phyloP scores from a whole-genome alignment of 2,888 invertebrate species.

The Mythimna ferrago region DNA sequence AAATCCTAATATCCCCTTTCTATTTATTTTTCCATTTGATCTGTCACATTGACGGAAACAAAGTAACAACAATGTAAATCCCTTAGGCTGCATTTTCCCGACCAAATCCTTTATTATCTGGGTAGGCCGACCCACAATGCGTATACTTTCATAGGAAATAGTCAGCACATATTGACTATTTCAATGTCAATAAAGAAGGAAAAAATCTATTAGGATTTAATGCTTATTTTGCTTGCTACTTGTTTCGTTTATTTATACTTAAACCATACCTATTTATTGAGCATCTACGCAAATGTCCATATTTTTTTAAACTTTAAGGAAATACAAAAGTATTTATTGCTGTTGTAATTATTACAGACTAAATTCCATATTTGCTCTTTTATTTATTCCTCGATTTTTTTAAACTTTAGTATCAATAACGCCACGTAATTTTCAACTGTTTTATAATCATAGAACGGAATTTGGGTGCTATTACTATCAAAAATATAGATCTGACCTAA shows the following conservation, averaged over 20 bases:
- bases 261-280: no score
- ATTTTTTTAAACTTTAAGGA: background rate
- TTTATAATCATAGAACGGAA: no score
- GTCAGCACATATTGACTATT: background rate
- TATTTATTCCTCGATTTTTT: no score
- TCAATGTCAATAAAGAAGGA: background rate
- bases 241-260: background rate
- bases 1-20: background rate
- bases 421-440: no score
- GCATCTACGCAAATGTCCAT: no score
- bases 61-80: slow-evolving; percentile 30
- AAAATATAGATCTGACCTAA: no score
- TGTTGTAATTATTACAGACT: no score
- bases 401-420: no score
- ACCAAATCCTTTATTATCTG: slow-evolving; percentile 35
- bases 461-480: no score
- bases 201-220: background rate
- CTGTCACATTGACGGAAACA: slow-evolving; percentile 15
- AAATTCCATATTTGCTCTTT: no score
- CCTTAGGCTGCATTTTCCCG: slow-evolving; percentile 34
- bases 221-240: background rate
- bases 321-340: no score
- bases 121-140: background rate
- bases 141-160: slow-evolving; percentile 13
- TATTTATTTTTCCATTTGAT: slow-evolving; percentile 41